A percentile compares a stretch with the other conserved stretches of the same genome.
Conservation (phyloP, 2,113 vertebrate genomes). For the Colius striatus region DNA sequence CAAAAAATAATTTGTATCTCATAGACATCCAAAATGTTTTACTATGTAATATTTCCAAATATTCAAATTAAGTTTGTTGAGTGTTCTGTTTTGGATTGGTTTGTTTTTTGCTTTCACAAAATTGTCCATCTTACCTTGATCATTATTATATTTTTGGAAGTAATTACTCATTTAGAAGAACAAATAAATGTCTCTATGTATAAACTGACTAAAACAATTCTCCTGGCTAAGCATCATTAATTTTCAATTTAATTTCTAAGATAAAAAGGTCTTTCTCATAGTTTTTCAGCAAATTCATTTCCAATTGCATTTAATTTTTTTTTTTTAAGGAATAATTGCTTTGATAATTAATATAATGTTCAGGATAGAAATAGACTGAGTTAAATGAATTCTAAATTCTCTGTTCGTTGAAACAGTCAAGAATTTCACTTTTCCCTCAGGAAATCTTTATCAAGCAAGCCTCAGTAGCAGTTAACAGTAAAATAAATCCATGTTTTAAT, state of each 20-base stretch:
- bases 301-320: neutral
- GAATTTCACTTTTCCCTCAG: neutral
- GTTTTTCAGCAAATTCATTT: neutral
- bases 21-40: neutral
- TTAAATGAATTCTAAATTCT: neutral
- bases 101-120: neutral
- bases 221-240: neutral
- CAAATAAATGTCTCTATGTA: neutral
- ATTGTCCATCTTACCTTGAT: neutral
- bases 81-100: neutral
- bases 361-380: neutral
- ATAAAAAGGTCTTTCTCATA: neutral
- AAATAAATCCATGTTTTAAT: neutral
- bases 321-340: neutral
- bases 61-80: neutral
- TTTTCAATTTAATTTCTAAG: neutral
- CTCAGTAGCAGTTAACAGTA: neutral
- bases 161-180: neutral
- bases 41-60: neutral
- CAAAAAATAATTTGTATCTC: neutral
- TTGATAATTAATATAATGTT: neutral
- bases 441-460: neutral
- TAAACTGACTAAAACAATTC: neutral
- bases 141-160: neutral
- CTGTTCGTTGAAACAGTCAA: neutral